Evolutionary conservation across 2,797 vertebrate genomes (phyloP).

Genomic region (Serranus cabrilla): DNA sequence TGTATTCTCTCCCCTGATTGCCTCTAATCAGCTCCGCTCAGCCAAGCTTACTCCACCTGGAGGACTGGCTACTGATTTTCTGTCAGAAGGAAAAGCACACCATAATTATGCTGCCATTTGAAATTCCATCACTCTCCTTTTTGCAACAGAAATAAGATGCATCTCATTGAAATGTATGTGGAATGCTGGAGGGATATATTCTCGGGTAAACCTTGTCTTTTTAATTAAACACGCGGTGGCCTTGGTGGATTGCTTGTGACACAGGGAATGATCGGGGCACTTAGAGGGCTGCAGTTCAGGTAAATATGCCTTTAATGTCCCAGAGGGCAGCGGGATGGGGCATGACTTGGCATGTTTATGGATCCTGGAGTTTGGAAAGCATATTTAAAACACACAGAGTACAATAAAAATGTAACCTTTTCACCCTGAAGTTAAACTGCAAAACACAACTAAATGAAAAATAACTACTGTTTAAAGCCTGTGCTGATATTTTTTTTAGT

Average conservation of each 20-base stretch:
- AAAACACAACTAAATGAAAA: constrained; percentile 32
- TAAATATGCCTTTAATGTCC: constrained; percentile 79
- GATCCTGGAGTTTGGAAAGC: constrained; percentile 55
- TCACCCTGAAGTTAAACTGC: constrained; percentile 47
- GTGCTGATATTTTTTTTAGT: constrained; percentile 6
- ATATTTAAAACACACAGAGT: constrained; percentile 59
- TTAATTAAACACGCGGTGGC: constrained; percentile 85
- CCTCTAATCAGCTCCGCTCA: constrained; percentile 82
- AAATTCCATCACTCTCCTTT: constrained; percentile 82
- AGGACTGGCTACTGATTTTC: constrained; percentile 85
- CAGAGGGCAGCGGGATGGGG: constrained; percentile 56
- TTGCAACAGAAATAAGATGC: constrained; percentile 74
- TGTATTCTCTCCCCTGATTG: constrained; percentile 79
- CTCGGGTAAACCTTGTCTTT: constrained; percentile 82
- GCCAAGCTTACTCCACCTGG: constrained; percentile 79
- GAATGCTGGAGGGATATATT: constrained; percentile 77
- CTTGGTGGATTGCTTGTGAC: constrained; percentile 83
- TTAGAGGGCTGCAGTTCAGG: constrained; percentile 78
- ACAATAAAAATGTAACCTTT: constrained; percentile 48
- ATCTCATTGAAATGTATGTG: constrained; percentile 84
- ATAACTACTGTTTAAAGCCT: constrained; percentile 13
- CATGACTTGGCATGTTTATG: constrained; percentile 78
- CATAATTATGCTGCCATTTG: constrained; percentile 86
- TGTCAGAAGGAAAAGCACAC: constrained; percentile 80
- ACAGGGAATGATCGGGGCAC: constrained; percentile 82